Conservation (phyloP, 2,888 invertebrate species). For the Rhodophaea formosa region DNA sequence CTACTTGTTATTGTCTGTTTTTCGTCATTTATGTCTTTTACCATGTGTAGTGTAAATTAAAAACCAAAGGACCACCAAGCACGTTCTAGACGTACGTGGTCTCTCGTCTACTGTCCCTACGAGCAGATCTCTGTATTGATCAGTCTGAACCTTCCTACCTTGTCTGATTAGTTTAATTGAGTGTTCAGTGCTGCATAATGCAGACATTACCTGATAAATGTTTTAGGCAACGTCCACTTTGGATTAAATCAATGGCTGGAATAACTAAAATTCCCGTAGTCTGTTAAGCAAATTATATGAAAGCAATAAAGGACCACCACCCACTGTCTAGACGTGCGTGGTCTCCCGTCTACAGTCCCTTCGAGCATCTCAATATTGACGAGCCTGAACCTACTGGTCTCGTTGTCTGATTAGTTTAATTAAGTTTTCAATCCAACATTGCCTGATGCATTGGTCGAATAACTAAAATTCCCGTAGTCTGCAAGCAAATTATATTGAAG, state of each 20-base stretch:
- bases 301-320: background rate
- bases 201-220: too few relatives aligned
- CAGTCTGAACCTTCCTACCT: background rate
- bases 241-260: too few relatives aligned
- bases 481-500: background rate
- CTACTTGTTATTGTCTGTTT: too few relatives aligned
- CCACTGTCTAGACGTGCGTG: background rate
- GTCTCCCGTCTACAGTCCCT: background rate
- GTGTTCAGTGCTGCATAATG: too few relatives aligned
- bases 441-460: background rate
- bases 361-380: background rate
- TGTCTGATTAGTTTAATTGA: too few relatives aligned
- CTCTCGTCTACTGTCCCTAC: background rate
- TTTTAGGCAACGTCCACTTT: too few relatives aligned
- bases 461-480: too few relatives aligned
- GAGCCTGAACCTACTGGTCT: background rate
- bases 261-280: too few relatives aligned
- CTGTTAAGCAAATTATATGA: background rate
- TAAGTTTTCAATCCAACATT: background rate
- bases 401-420: background rate
- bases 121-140: background rate
- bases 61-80: too few relatives aligned
- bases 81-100: background rate
- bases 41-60: too few relatives aligned
- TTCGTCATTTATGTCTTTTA: too few relatives aligned